Evolutionary conservation across 1,140 invertebrate species (phyloP), one percentile per base, ranked within the genome.

Genomic region (Euschistus heros): DNA sequence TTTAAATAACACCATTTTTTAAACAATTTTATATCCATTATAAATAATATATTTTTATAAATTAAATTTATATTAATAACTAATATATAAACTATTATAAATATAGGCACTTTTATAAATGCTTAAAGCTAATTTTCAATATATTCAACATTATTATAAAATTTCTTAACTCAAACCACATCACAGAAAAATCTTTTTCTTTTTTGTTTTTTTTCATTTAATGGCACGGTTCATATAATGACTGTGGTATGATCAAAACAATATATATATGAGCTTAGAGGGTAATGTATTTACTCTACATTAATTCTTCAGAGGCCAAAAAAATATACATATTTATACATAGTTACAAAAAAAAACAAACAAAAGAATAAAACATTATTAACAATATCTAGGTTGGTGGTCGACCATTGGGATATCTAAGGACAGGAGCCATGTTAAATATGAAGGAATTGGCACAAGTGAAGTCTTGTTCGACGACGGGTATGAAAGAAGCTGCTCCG

Each of bases 321-420:
- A 20, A 50, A 50, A 57, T 17, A 57, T 57, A 24, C 24, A 57
- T 24, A 57, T 57, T 57, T 57, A 24, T 57, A 57, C 54, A 57
- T 20, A 18, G 24, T 57, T 57, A 57, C 24, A 24, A 37, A 37
- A 24, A 20, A 4, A 57, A n/a, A n/a, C n/a, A n/a, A n/a, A n/a
- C n/a, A n/a, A n/a, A 26, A 57, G 54, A 6, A 57, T 24, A 37
- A 37, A 17, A 57, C 6, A 20, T 50, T 18, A 24, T 22, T 17
- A 57, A 57, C 15, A 26, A 57, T 57, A 59, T 64, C 79, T 86
- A 94, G 15, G 91, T 81, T 24, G 93, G 92, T 50, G 92, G 92
- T 27, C 91, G 91, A 66, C 92, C 92, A 72, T 94, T 84, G 26
- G 87, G 86, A 76, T 94, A 95, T 27, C 86, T 81, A 69, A 96